A percentile compares a stretch with the other conserved stretches of the same genome.
Conservation (phyloP, 2,888 invertebrate genomes). For the Mystacides longicornis region DNA sequence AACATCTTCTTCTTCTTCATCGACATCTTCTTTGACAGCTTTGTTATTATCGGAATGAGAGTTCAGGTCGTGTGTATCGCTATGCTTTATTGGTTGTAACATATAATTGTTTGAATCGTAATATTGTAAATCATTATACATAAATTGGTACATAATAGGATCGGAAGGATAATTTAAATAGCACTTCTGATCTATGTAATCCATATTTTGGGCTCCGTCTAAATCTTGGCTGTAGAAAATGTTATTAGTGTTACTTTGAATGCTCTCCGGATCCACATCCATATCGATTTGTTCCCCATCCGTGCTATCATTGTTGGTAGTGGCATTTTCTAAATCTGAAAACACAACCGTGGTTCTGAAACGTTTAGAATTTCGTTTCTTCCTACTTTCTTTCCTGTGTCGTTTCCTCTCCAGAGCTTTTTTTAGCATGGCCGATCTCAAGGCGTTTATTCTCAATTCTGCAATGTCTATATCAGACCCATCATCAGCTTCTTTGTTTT, state of each 20-base stretch:
- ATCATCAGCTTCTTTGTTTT: conserved; percentile 48
- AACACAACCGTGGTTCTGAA: conserved; percentile 35
- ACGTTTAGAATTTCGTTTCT: conserved; percentile 40
- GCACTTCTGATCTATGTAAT: background rate
- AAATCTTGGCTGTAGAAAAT: background rate
- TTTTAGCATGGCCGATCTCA: conserved; percentile 61
- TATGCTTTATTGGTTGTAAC: conserved; percentile 7
- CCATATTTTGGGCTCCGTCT: background rate
- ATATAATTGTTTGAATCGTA: conserved; percentile 17
- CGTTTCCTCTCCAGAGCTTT: conserved; percentile 54
- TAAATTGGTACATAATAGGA: background rate
- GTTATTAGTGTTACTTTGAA: background rate
- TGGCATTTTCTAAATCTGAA: conserved; percentile 31
- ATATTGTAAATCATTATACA: conserved; percentile 17
- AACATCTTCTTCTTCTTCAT: conserved; percentile 55
- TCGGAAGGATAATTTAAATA: background rate
- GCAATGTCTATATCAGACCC: conserved; percentile 53
- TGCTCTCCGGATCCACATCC: conserved; percentile 36
- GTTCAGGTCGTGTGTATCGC: background rate
- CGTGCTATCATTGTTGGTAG: conserved; percentile 35
- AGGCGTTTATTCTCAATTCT: conserved; percentile 55
- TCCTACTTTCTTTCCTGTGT: conserved; percentile 25
- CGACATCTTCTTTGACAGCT: conserved; percentile 31
- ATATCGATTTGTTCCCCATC: conserved; percentile 48
- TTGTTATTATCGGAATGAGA: background rate